Conservation (phyloP, 2,888 invertebrate genomes). For the Rhingia campestris region DNA sequence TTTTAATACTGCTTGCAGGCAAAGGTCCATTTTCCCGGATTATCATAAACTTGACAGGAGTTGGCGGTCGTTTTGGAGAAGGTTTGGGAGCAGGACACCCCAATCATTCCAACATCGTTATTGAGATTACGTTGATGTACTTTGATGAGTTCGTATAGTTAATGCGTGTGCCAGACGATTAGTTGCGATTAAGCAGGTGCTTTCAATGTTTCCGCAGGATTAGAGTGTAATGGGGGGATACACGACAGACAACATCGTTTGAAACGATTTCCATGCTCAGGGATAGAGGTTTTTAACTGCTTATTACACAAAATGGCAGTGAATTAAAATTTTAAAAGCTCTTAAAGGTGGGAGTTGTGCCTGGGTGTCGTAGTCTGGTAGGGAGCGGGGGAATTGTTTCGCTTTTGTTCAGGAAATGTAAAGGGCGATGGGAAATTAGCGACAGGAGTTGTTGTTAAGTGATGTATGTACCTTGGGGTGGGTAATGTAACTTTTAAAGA, state of each 20-base stretch:
- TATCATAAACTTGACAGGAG: slow-evolving; percentile 57
- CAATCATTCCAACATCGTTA: slow-evolving; percentile 57
- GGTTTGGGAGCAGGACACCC: slow-evolving; percentile 6
- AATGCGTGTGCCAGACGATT: slow-evolving; percentile 73
- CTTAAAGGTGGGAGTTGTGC: slow-evolving; percentile 23
- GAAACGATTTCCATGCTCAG: slow-evolving; percentile 53
- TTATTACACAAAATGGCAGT: slow-evolving; percentile 61
- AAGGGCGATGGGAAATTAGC: slow-evolving; percentile 51
- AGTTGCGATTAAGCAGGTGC: slow-evolving; percentile 74
- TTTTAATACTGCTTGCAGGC: slow-evolving; percentile 60
- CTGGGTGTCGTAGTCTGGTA: neutral
- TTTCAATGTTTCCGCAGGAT: slow-evolving; percentile 73
- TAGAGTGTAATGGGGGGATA: slow-evolving; percentile 31
- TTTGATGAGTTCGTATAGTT: slow-evolving; percentile 70
- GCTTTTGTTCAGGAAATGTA: slow-evolving; percentile 35
- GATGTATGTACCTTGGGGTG: slow-evolving; percentile 17
- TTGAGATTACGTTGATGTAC: slow-evolving; percentile 73
- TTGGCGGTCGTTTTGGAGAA: slow-evolving; percentile 1
- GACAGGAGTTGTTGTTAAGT: slow-evolving; percentile 24
- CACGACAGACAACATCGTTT: slow-evolving; percentile 35
- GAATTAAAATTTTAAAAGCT: slow-evolving; percentile 71
- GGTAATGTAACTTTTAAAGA: slow-evolving; percentile 4
- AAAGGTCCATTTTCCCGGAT: slow-evolving; percentile 70
- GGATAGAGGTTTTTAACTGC: slow-evolving; percentile 53
- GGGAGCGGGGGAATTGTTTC: slow-evolving; percentile 6